A percentile compares a stretch with the other conserved stretches of the same genome.
Conservation (phyloP, 2,888 invertebrate species). For the Orgyia antiqua region DNA sequence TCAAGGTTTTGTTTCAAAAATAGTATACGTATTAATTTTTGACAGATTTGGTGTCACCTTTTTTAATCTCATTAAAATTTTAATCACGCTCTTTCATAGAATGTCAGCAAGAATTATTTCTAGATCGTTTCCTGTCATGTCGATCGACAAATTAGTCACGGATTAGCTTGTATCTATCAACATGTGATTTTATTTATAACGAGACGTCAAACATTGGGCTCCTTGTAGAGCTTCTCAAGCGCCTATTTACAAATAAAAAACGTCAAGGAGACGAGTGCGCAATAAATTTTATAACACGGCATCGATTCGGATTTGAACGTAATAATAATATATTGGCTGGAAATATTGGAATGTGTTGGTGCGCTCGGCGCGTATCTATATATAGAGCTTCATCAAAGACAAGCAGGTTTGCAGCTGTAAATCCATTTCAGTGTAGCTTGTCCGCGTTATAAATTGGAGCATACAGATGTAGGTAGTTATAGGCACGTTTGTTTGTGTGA, state of each 20-base stretch:
- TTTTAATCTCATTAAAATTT: conserved; percentile 66
- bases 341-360: conserved; percentile 74
- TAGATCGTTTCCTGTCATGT: conserved; percentile 53
- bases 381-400: conserved; percentile 78
- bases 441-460: conserved; percentile 75
- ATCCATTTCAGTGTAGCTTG: conserved; percentile 76
- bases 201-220: conserved; percentile 73
- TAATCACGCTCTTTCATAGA: conserved; percentile 51
- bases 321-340: conserved; percentile 75
- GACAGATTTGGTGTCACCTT: too few relatives aligned
- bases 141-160: conserved; percentile 72
- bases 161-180: conserved; percentile 69
- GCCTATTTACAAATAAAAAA: conserved; percentile 74
- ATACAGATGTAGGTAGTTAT: conserved; percentile 26
- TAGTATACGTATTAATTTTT: too few relatives aligned
- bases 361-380: conserved; percentile 69
- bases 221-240: conserved; percentile 57
- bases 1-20: too few relatives aligned
- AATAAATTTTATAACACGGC: conserved; percentile 75
- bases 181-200: conserved; percentile 72
- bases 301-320: conserved; percentile 68
- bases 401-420: conserved; percentile 77
- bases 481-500: conserved; percentile 32
- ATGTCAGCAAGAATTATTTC: conserved; percentile 59
- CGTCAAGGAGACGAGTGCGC: conserved; percentile 66